phyloP scores from a whole-genome alignment of 64 coral and sea anemone species.

The Orbicella faveolata region DNA sequence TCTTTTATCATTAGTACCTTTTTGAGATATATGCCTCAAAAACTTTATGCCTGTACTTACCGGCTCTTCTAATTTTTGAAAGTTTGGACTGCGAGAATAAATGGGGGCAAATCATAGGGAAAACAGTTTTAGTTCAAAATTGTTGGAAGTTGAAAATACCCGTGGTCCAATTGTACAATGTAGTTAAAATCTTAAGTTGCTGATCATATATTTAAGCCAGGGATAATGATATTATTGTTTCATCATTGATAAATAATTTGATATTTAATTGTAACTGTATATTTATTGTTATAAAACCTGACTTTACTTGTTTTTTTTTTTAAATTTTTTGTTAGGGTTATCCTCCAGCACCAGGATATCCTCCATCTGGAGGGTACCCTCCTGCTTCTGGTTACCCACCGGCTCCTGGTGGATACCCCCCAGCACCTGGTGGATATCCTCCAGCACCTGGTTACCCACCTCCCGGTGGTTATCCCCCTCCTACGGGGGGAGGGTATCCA shows the following conservation, averaged over 20 bases:
- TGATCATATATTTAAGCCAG: too few species aligned
- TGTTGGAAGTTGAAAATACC: too few species aligned
- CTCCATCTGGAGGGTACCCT: slow-evolving; percentile 7
- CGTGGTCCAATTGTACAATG: too few species aligned
- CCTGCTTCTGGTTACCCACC: slow-evolving; percentile 46
- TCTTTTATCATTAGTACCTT: too few species aligned
- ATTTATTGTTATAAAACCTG: not conserved
- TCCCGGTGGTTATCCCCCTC: slow-evolving; percentile 28
- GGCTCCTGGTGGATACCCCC: slow-evolving; percentile 43
- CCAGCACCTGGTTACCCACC: slow-evolving; percentile 59
- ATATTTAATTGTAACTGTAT: not conserved
- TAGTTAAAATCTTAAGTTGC: too few species aligned
- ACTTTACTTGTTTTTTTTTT: not conserved
- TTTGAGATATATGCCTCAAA: too few species aligned
- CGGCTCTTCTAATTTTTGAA: too few species aligned
- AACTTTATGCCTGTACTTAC: too few species aligned
- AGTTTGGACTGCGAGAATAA: too few species aligned
- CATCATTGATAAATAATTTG: not conserved
- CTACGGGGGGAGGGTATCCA: slow-evolving; percentile 41
- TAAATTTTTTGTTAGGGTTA: slow-evolving; percentile 30
- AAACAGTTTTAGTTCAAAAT: too few species aligned
- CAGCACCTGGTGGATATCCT: slow-evolving; percentile 66
- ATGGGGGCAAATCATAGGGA: too few species aligned
- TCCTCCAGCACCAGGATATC: slow-evolving; percentile 24
- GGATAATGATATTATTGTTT: too few species aligned